Evolutionary conservation across 2,113 vertebrate genomes (phyloP).

Genomic region (Microtus ochrogaster): DNA sequence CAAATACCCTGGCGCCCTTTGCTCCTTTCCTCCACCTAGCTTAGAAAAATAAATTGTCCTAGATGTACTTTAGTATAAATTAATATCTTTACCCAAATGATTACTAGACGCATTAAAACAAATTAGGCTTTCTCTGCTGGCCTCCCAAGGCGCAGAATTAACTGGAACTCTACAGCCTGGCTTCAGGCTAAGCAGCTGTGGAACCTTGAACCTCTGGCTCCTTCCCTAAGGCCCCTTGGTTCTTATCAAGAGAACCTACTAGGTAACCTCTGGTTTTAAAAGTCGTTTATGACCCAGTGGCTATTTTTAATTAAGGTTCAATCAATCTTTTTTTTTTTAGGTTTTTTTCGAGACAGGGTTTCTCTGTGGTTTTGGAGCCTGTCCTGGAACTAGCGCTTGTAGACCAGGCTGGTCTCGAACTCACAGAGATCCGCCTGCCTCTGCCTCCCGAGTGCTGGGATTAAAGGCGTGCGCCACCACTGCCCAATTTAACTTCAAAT

Average conservation of each 20-base stretch:
- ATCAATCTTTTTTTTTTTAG: neutral
- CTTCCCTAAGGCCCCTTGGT: neutral
- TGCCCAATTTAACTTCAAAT: neutral
- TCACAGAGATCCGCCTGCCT: too few species aligned
- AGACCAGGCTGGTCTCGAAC: too few species aligned
- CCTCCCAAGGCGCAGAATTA: neutral
- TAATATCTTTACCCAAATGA: neutral
- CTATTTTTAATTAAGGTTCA: neutral
- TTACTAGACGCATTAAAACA: neutral
- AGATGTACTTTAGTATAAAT: neutral
- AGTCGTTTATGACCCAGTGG: neutral
- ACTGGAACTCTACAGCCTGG: neutral
- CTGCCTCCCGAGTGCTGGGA: too few species aligned
- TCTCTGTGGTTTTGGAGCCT: too few species aligned
- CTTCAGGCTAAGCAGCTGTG: neutral
- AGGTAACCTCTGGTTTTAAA: neutral
- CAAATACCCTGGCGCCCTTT: neutral
- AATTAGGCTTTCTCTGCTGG: conserved; percentile 2
- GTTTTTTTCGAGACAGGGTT: too few species aligned
- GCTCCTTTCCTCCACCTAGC: neutral
- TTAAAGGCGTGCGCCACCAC: too few species aligned
- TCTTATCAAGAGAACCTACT: neutral
- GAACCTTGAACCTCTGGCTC: neutral
- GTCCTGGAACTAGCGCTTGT: too few species aligned
- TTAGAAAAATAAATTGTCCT: neutral